Percentiles rank a stretch among this genome's conserved stretches.
Conservation (phyloP, 2,113 vertebrate species). For the Crotalus horridus region DNA sequence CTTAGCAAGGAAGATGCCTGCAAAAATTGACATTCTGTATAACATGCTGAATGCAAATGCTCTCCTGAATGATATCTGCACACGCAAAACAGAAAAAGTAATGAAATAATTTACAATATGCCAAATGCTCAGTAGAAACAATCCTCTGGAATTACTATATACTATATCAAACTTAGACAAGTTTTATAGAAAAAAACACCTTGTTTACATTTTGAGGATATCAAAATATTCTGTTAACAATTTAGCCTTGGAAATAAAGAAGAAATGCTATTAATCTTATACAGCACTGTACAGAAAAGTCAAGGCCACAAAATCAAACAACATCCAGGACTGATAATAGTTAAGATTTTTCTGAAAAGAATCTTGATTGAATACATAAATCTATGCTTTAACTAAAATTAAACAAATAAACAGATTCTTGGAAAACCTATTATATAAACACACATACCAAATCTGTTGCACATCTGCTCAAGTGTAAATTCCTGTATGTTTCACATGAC, state of each 20-base stretch:
- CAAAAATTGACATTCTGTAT: not conserved
- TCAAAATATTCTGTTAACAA: conserved; percentile 35
- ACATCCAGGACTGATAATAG: not conserved
- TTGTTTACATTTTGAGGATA: conserved; percentile 46
- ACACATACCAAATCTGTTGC: not conserved
- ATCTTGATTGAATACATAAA: conserved; percentile 2
- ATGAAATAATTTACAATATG: not conserved
- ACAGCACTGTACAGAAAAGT: conserved; percentile 32
- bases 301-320: conserved; percentile 50
- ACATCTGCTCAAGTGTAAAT: not conserved
- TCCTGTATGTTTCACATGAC: not conserved
- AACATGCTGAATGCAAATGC: not conserved
- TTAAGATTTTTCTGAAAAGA: conserved; percentile 1
- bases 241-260: conserved; percentile 48
- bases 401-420: not conserved
- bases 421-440: not conserved
- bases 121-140: not conserved
- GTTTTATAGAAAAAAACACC: conserved; percentile 6
- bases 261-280: conserved; percentile 23
- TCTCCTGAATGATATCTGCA: not conserved
- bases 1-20: not conserved
- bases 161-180: not conserved
- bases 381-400: not conserved
- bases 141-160: conserved; percentile 25
- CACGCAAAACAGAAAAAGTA: not conserved